Conservation (phyloP, 2,797 vertebrate genomes). For the Crocidura indochinensis region DNA sequence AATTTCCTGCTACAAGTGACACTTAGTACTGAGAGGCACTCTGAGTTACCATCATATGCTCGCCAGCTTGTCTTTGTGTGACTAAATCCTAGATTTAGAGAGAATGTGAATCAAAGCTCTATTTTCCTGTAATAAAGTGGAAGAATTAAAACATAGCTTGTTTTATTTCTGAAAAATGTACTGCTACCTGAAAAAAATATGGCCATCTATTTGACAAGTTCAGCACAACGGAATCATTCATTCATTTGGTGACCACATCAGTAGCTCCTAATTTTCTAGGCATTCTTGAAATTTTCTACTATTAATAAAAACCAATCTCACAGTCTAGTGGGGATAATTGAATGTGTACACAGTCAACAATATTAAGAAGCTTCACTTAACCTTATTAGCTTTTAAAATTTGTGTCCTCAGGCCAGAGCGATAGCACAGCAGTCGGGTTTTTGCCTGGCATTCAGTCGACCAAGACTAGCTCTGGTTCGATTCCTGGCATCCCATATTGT, state of each 20-base stretch:
- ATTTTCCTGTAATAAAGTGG: slow-evolving; percentile 3
- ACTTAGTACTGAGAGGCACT: slow-evolving; percentile 11
- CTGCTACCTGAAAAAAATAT: slow-evolving; percentile 5
- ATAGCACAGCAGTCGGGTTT: too few relatives aligned
- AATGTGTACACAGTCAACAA: neutral
- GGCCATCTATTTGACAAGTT: neutral
- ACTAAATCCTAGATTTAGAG: neutral
- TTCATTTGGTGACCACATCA: neutral
- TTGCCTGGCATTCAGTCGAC: too few relatives aligned
- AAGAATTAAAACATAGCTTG: slow-evolving; percentile 15
- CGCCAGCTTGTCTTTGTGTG: slow-evolving; percentile 4
- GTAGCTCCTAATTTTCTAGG: neutral
- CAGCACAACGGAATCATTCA: neutral
- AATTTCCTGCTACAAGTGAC: slow-evolving; percentile 79
- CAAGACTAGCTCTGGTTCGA: too few relatives aligned
- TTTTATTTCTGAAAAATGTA: slow-evolving; percentile 8
- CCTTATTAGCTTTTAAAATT: neutral
- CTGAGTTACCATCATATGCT: neutral
- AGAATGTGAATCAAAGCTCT: neutral
- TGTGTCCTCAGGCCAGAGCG: too few relatives aligned
- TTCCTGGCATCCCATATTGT: too few relatives aligned
- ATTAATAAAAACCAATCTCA: slow-evolving; percentile 10
- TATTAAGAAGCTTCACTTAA: neutral
- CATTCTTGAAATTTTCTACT: neutral
- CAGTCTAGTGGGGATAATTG: neutral